A percentile compares a stretch with the other conserved stretches of the same genome.
These are phyloP conservation scores for Mandrillus leucophaeus DNA, from an alignment of 2,113 vertebrate species.

Conservation along the genomic window DNA sequence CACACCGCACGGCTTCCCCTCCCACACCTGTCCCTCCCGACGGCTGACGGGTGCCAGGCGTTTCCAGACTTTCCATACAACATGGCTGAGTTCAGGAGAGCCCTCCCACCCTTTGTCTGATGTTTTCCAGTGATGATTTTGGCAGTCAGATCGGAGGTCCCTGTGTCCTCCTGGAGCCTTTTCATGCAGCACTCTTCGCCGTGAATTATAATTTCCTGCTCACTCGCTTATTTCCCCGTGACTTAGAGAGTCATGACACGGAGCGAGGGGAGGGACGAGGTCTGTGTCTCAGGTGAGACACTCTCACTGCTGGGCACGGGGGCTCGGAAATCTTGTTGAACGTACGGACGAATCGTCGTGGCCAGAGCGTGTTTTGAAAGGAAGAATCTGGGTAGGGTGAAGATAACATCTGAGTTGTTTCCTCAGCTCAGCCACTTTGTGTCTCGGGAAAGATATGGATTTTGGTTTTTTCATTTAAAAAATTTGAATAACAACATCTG, in stretches of 20 bases:
- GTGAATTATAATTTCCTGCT: not conserved
- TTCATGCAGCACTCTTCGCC: not conserved
- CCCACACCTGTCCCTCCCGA: not conserved
- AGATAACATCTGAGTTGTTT: too few relatives aligned
- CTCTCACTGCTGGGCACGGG: not conserved
- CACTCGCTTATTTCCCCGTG: too few relatives aligned
- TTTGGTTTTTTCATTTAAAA: not conserved
- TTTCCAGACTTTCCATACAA: fast-evolving
- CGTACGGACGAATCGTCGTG: not conserved
- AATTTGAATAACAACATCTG: not conserved
- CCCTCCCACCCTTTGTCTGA: not conserved
- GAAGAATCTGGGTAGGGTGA: not conserved
- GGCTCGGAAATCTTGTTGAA: too few relatives aligned
- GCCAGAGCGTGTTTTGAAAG: not conserved
- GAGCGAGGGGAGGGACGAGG: not conserved
- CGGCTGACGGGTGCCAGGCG: fast-evolving
- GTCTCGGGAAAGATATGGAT: not conserved
- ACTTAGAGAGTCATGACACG: not conserved
- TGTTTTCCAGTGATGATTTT: not conserved
- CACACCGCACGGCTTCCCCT: fast-evolving
- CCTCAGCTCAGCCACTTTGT: not conserved
- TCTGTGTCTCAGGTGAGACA: not conserved
- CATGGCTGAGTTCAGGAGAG: fast-evolving
- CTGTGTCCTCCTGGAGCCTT: not conserved
- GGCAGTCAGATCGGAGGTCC: not conserved